Percentiles rank a stretch among this genome's conserved stretches.
These are phyloP conservation scores for Cyaniris semiargus DNA, from an alignment of 2,888 invertebrate genomes.

Conservation along the genomic window DNA sequence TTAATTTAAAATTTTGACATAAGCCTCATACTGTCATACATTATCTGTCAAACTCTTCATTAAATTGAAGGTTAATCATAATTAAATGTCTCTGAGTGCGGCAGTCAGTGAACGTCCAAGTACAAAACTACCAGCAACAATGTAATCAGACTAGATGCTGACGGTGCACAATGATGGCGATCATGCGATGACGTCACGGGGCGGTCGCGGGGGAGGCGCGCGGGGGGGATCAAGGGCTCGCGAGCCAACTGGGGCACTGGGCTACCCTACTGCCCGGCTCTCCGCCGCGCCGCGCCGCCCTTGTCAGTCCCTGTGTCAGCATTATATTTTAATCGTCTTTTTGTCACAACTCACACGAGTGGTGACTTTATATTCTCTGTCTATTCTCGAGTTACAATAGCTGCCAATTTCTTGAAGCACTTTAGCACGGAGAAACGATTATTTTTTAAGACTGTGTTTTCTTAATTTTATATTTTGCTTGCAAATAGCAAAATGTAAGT, in stretches of 20 bases:
- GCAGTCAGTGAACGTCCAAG: no score
- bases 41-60: no score
- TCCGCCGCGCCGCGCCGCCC: conserved; percentile 38
- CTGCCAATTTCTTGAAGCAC: not conserved
- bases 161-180: conserved; percentile 2
- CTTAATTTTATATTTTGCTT: no score
- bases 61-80: no score
- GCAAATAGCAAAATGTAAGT: not conserved
- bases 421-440: not conserved
- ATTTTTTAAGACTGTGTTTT: not conserved
- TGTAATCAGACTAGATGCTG: conserved; percentile 16
- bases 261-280: conserved; percentile 35
- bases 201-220: conserved; percentile 33
- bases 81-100: no score
- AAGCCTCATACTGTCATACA: no score
- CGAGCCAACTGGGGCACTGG: conserved; percentile 42
- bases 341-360: conserved; percentile 16
- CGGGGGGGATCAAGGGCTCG: conserved; percentile 34
- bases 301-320: conserved; percentile 29
- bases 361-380: not conserved
- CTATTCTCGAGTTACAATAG: not conserved
- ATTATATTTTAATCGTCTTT: conserved; percentile 29
- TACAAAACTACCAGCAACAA: not conserved
- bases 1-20: no score
- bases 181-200: conserved; percentile 32